Base-by-base conservation (phyloP, 2,888 invertebrate genomes). In the Lasioglossum vierecki region DNA sequence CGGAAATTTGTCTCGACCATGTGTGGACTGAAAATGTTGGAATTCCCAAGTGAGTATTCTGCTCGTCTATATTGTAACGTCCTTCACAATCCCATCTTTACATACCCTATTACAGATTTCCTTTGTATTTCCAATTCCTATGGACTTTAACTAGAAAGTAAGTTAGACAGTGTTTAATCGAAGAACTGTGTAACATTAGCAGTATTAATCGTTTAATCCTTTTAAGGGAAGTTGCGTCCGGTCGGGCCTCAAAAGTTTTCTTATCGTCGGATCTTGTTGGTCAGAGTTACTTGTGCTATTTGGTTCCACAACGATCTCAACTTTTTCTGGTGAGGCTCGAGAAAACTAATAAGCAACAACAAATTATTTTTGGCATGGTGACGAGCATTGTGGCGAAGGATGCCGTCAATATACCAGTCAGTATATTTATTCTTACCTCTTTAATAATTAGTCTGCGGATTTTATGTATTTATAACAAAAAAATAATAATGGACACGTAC, bases 1-100 rank as follows among this genome's bases (percentile, higher is more conserved):
- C 99, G 0, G 97, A 98, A 90, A 96, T 99, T 87, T 99, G 98
- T 92, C 95, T 99, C 71, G 99, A 99, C 90, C 97, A 98, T 93
- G 95, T 99, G 22, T 99, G 99, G 99, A 97, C 97, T 0, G 99
- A 99, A 92, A 97, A 95, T 83, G 95, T 91, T 63, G 93, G 93
- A 18, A 88, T 94, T 18, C 92, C 95, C 49, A 95, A 95, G 95
- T 95, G 91, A 89, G 91, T 89, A 71, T 68, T 26, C 41, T 11
- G 72, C 57, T 70, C 18, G 1, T 74, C 60, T n/a, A 22, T n/a
- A 26, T 18, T 30, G 39, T 46, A 30, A 30, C 22, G 30, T 71
- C 44, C 26, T 75, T 77, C 79, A 13, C n/a, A 53, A 44, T 75
- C 57, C 71, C 57, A 72, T 57, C 39, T 76, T 71, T 11, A 44